phyloP scores from a whole-genome alignment of 2,113 vertebrate genomes.

The Passer domesticus region DNA sequence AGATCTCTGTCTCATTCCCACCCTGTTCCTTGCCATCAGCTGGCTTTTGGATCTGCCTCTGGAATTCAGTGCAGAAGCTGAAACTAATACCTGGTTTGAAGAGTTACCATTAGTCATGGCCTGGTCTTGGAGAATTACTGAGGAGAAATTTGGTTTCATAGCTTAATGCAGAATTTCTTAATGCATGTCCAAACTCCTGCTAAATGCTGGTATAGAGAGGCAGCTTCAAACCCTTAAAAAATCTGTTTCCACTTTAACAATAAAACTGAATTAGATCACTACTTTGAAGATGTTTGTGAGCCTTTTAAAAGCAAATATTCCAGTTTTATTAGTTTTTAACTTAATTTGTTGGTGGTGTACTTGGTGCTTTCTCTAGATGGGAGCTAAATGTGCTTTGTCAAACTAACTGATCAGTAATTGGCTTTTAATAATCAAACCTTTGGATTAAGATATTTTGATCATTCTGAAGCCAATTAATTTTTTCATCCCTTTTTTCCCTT shows the following conservation, averaged over 20 bases:
- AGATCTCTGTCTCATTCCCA: background rate
- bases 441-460: slow-evolving; percentile 32
- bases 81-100: background rate
- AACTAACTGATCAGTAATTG: background rate
- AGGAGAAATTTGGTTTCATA: background rate
- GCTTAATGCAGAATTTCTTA: background rate
- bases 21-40: background rate
- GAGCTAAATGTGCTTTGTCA: background rate
- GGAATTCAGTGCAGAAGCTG: background rate
- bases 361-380: background rate
- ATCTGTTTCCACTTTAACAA: background rate
- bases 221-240: background rate
- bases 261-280: background rate
- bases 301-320: background rate
- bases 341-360: background rate
- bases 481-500: background rate
- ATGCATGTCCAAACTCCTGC: background rate
- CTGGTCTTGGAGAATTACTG: background rate
- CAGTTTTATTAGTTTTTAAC: background rate
- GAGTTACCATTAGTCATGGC: background rate
- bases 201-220: background rate
- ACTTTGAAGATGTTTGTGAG: background rate
- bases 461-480: slow-evolving; percentile 42
- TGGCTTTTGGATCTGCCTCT: background rate
- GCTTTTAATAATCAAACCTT: background rate